A percentile compares a stretch with the other conserved stretches of the same genome.
phyloP scores from a whole-genome alignment of 1,140 invertebrate genomes.

The Papilio helenus region DNA sequence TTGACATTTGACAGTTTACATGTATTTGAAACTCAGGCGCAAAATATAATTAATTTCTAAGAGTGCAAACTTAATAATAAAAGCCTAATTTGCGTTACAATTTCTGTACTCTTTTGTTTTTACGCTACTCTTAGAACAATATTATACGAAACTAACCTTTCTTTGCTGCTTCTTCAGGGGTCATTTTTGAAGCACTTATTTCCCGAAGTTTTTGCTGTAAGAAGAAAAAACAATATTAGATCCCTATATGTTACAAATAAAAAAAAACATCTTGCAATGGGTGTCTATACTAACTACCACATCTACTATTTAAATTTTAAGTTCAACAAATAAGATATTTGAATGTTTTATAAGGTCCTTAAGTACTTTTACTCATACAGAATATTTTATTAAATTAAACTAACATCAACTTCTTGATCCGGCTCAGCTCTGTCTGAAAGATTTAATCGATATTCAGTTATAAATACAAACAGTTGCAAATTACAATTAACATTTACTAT shows the following conservation, averaged over 20 bases:
- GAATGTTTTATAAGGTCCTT: background rate
- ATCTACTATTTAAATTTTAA: too few relatives aligned
- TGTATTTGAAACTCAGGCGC: background rate
- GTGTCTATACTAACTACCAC: too few relatives aligned
- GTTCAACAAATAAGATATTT: background rate
- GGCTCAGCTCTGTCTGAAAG: constrained; percentile 59
- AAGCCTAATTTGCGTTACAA: background rate
- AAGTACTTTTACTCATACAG: background rate
- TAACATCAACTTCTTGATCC: constrained; percentile 65
- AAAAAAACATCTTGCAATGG: too few relatives aligned
- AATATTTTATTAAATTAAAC: constrained; percentile 42
- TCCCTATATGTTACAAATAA: too few relatives aligned
- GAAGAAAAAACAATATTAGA: constrained; percentile 36
- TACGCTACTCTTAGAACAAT: background rate
- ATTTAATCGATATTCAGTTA: background rate
- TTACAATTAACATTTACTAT: background rate
- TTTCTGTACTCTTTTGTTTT: background rate
- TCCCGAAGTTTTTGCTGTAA: constrained; percentile 58
- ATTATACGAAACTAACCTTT: constrained; percentile 41
- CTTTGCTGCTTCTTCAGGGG: constrained; percentile 37
- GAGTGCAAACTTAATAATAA: background rate
- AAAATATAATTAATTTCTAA: background rate
- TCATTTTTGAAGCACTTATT: constrained; percentile 46
- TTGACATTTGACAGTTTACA: too few relatives aligned
- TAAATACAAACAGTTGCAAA: background rate